Base-by-base conservation (phyloP, 2,797 vertebrate genomes). In the Hydrophis major region DNA sequence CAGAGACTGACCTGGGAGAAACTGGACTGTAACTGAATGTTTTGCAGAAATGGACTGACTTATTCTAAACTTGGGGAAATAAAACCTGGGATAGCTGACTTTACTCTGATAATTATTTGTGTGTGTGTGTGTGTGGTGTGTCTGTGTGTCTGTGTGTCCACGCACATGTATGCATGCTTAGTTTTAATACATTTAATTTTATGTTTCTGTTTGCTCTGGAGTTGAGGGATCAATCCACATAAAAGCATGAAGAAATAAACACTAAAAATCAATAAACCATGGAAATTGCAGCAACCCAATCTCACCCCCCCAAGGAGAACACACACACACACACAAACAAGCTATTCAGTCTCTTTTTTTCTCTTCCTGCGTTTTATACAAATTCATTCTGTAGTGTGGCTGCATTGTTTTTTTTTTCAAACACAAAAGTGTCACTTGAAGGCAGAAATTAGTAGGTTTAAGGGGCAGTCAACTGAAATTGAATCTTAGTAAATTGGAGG, bases 231-330 rank as follows among this genome's bases (percentile, higher is more conserved):
- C 60, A 60, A 86, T 86, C 47, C 83, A 86, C 42, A 53, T 86
- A 53, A 86, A 86, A 86, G 42, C 47, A 12, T 86, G 7, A 86
- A 86, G 42, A 28, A 86, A 53, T 86, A 86, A 86, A 86, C 83
- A 86, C 50, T 86, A 86, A 53, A 86, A 86, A 86, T 86, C 83
- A 86, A 53, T 86, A 53, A 86, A 53, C 83, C 47, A 86, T 86
- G 83, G 42, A 86, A 86, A 86, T 28, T 86, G 47, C 32, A 37
- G 16, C n/a, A 86, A 28, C 47, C 22, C 83, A 53, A 53, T 12
- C 25, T 27, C 4, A 27, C 47, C 47, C 47, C 28, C 47, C 47
- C 37, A 37, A 74, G 66, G 14, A 32, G 32, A 5, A 69, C 2
- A 59, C 57, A 59, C 18, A 59, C 57, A 18, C 56, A 57, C 56